Percentiles rank a stretch among this genome's conserved stretches.
These are phyloP conservation scores for Thecophora atra DNA, from an alignment of 2,888 invertebrate species.

Conservation along the genomic window DNA sequence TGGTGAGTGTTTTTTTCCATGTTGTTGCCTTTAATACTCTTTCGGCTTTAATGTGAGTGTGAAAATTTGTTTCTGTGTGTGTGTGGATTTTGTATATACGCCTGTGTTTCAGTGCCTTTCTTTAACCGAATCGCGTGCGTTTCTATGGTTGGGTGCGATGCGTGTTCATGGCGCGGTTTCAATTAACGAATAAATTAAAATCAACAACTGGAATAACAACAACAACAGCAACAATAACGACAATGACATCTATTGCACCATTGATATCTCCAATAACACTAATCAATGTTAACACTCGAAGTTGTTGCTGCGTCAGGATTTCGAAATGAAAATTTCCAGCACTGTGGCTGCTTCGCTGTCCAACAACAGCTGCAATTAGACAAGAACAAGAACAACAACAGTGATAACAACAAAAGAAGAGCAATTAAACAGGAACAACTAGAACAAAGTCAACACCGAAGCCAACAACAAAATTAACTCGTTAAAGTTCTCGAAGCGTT, in stretches of 20 bases:
- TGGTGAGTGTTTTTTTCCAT: no score
- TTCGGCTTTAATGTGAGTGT: background rate
- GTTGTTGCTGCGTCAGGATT: background rate
- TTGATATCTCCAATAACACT: background rate
- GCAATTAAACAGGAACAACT: background rate
- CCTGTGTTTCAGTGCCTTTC: no score
- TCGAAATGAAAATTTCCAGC: constrained; percentile 4
- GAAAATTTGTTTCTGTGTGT: background rate
- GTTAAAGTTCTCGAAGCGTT: background rate
- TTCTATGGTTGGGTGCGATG: background rate
- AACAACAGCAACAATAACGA: constrained; percentile 21
- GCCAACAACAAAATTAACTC: background rate
- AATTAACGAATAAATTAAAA: constrained; percentile 55
- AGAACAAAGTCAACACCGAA: background rate
- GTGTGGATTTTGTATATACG: background rate
- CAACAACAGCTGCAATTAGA: background rate
- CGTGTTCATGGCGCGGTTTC: constrained; percentile 40
- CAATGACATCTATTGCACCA: background rate
- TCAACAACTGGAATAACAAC: constrained; percentile 44
- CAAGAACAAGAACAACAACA: constrained; percentile 7
- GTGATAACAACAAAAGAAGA: background rate
- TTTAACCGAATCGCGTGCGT: background rate
- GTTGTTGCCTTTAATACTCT: background rate
- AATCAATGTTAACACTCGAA: no score
- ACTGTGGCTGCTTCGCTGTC: constrained; percentile 11